Conservation (phyloP, 2,113 vertebrate genomes). For the Hirundichthys speculiger region DNA sequence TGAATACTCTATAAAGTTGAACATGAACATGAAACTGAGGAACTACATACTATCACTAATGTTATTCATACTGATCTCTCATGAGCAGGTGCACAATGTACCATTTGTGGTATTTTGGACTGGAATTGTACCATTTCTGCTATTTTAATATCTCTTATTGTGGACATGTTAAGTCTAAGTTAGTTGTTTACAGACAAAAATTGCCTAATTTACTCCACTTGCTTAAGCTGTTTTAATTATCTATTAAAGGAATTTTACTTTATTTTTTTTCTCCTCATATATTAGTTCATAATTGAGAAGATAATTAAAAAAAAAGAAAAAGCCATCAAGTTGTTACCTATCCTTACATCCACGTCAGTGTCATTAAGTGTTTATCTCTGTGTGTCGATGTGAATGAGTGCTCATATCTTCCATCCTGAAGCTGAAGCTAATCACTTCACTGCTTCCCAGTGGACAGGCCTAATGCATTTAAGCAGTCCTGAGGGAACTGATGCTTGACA, state of each 20-base stretch:
- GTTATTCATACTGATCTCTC: no score
- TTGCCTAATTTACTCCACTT: no score
- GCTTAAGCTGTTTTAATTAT: not conserved
- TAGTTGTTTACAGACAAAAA: no score
- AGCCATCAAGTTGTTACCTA: not conserved
- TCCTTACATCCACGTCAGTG: not conserved
- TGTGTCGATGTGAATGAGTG: conserved; percentile 27
- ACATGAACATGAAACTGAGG: no score
- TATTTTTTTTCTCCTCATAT: not conserved
- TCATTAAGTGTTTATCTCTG: conserved; percentile 18
- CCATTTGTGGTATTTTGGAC: no score
- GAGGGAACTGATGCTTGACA: conserved; percentile 58
- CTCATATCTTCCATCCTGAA: conserved; percentile 33
- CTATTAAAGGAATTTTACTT: not conserved
- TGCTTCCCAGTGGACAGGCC: conserved; percentile 53
- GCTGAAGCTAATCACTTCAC: conserved; percentile 67
- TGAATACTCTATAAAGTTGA: no score
- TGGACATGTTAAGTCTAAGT: no score
- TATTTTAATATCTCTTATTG: no score
- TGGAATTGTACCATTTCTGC: no score
- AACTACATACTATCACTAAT: no score
- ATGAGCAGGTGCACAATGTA: no score
- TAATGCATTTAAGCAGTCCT: conserved; percentile 68
- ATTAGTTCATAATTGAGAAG: not conserved
- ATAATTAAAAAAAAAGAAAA: no score